Conservation (phyloP, 2,113 vertebrate species). For the Tapirus terrestris region DNA sequence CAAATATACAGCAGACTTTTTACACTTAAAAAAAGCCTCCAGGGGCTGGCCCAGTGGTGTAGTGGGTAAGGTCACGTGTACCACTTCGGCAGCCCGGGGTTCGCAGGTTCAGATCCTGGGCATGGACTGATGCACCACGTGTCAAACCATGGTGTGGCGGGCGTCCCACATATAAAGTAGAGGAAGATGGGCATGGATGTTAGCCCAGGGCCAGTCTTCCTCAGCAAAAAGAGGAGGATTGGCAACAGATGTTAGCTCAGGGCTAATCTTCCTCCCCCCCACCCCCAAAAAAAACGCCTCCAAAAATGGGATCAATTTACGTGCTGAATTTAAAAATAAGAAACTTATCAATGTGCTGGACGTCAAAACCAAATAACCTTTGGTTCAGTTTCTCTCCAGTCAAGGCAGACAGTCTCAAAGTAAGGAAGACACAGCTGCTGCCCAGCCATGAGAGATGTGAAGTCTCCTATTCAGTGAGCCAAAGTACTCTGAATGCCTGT, state of each 20-base stretch:
- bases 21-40: neutral
- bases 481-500: neutral
- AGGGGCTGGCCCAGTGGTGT: too few relatives aligned
- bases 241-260: too few relatives aligned
- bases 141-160: too few relatives aligned
- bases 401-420: neutral
- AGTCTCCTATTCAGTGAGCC: neutral
- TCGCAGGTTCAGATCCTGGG: too few relatives aligned
- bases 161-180: too few relatives aligned
- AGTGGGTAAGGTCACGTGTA: too few relatives aligned
- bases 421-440: neutral
- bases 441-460: neutral
- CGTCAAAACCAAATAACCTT: neutral
- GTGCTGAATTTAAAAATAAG: constrained; percentile 42
- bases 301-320: neutral
- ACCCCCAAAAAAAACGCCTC: neutral
- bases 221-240: too few relatives aligned
- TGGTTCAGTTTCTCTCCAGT: neutral
- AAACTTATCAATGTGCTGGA: neutral
- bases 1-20: constrained; percentile 37
- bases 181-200: too few relatives aligned
- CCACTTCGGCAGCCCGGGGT: too few relatives aligned
- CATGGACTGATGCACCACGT: too few relatives aligned
- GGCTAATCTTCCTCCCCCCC: too few relatives aligned
- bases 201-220: too few relatives aligned